Percentiles rank a stretch among this genome's conserved stretches.
These are phyloP conservation scores for Drosophila suzukii DNA, from an alignment of 1,140 invertebrate genomes.

Conservation along the genomic window DNA sequence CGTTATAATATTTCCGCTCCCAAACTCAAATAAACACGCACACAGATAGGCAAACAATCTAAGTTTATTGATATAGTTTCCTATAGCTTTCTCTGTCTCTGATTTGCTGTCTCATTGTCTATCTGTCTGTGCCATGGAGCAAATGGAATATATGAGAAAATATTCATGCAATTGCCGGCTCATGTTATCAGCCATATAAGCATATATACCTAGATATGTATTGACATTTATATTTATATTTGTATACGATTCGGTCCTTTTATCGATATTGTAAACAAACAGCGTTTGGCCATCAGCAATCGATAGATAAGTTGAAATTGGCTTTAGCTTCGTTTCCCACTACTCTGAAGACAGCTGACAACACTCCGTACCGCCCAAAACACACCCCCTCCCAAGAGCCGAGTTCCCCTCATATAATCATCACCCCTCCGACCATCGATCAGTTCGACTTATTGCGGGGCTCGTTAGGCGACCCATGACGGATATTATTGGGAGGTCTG, in stretches of 20 bases:
- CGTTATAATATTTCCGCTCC: constrained; percentile 42
- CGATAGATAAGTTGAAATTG: constrained; percentile 32
- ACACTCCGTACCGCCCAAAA: neutral
- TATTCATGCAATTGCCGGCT: constrained; percentile 64
- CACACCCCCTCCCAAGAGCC: neutral
- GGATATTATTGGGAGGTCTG: constrained; percentile 39
- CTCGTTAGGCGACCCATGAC: constrained; percentile 47
- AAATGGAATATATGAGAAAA: constrained; percentile 59
- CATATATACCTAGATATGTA: constrained; percentile 22
- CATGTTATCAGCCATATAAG: constrained; percentile 51
- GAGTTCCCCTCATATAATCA: constrained; percentile 9
- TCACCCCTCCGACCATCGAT: constrained; percentile 39
- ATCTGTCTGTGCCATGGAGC: constrained; percentile 4
- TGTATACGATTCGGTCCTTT: constrained; percentile 36
- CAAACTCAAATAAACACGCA: constrained; percentile 22
- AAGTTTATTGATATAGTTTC: constrained; percentile 49
- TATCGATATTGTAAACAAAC: constrained; percentile 71
- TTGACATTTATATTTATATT: constrained; percentile 35
- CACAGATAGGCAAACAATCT: constrained; percentile 37
- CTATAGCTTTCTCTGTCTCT: constrained; percentile 3
- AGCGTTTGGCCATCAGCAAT: constrained; percentile 53
- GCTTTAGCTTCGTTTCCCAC: constrained; percentile 7
- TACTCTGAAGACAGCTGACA: constrained; percentile 20
- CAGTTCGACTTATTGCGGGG: constrained; percentile 39
- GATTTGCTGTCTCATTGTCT: constrained; percentile 18